phyloP scores from a whole-genome alignment of 2,888 invertebrate genomes.

The Gryllus longicercus region DNA sequence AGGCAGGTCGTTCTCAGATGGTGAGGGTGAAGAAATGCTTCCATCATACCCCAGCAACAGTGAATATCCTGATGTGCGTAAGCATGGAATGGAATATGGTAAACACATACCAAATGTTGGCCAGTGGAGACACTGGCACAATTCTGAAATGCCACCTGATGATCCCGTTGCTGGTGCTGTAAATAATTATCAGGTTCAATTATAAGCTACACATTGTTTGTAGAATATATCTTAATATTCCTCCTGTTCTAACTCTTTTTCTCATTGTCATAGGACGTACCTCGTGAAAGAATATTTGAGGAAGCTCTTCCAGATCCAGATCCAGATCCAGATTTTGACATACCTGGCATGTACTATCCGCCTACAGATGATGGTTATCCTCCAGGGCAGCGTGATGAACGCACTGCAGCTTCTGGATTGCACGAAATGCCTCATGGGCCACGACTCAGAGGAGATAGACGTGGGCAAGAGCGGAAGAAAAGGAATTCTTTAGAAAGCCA shows the following conservation, averaged over 20 bases:
- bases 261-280: slow-evolving; percentile 18
- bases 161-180: background rate
- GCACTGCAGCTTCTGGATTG: background rate
- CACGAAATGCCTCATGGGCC: background rate
- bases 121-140: slow-evolving; percentile 19
- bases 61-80: slow-evolving; percentile 32
- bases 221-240: too few species aligned
- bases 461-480: background rate
- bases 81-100: slow-evolving; percentile 27
- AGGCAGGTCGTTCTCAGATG: background rate
- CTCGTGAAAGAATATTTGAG: slow-evolving; percentile 21
- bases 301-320: slow-evolving; percentile 19
- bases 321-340: slow-evolving; percentile 29
- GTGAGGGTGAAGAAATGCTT: slow-evolving; percentile 29
- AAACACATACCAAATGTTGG: slow-evolving; percentile 24
- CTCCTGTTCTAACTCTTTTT: background rate
- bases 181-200: too few species aligned
- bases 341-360: slow-evolving; percentile 23
- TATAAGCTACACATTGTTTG: too few species aligned
- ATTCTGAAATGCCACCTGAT: background rate
- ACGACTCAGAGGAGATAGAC: background rate
- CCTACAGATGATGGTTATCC: background rate
- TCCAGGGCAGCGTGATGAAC: slow-evolving; percentile 29
- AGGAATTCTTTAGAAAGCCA: background rate
- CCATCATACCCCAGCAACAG: slow-evolving; percentile 24